Evolutionary conservation across 2,113 vertebrate species (phyloP).

Genomic region (Calyptommatus sinebrachiatus): DNA sequence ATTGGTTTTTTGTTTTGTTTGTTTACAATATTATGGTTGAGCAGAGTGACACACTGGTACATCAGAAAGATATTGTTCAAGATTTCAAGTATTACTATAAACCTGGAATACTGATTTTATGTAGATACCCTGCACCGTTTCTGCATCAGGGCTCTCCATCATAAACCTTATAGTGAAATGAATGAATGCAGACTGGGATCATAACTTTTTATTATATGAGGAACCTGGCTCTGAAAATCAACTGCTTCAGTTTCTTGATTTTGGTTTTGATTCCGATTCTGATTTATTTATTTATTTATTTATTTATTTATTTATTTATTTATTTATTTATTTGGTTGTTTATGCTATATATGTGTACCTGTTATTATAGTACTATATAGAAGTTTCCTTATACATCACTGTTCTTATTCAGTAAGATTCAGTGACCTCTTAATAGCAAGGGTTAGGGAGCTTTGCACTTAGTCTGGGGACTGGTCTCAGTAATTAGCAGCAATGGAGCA

Average conservation of each 20-base stretch:
- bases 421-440: background rate
- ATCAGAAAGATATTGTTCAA: too few relatives aligned
- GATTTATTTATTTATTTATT: too few relatives aligned
- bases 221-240: background rate
- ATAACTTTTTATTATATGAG: conserved; percentile 15
- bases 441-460: background rate
- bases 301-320: background rate
- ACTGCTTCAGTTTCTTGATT: background rate
- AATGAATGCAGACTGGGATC: background rate
- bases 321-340: background rate
- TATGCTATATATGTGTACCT: background rate
- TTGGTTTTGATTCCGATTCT: background rate
- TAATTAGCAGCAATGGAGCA: too few relatives aligned
- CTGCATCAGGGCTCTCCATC: too few relatives aligned
- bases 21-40: too few relatives aligned
- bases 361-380: background rate
- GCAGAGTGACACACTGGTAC: too few relatives aligned
- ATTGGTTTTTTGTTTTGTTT: too few relatives aligned
- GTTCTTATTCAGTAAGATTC: background rate
- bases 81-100: too few relatives aligned
- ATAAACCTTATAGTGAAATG: too few relatives aligned
- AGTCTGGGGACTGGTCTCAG: background rate
- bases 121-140: too few relatives aligned
- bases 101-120: too few relatives aligned
- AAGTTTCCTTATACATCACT: background rate